Base-by-base conservation (phyloP, 1,140 invertebrate genomes). In the Andrena cerasifolii region DNA sequence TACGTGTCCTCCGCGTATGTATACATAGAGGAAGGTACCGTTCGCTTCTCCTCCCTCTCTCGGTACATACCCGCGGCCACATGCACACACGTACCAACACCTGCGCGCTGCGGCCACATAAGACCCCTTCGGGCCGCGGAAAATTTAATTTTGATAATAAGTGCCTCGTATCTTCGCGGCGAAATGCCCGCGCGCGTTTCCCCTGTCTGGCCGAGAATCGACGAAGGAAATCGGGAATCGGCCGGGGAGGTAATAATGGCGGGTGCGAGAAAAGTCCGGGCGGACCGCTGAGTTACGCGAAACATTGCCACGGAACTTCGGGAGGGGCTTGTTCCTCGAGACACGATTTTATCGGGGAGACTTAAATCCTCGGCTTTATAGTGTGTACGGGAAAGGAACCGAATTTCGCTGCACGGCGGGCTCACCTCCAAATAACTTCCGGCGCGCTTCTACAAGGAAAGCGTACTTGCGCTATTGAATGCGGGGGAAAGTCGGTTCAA, bases 131-230 rank as follows among this genome's bases (percentile, higher is more conserved):
- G 61, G 68, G 2, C 59, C 21, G 49, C 49, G 36, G 40, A 40
- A 68, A 68, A 76, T 76, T 76, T 68, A 67, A 76, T 76, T 76
- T 76, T 68, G 73, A 68, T 68, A 68, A 68, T 68, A 76, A 68
- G 63, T 49, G 65, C 43, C 73, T 16, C 21, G 51, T 75, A 36
- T 47, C 40, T 47, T 24, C 24, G 47, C 53, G 49, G 2, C 24
- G 51, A 45, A 56, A 31, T 16, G 6, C 43, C 14, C 2, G 0
- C 0, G 51, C 18, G 6, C 0, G 14, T 21, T 12, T 14, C 49
- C 28, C n/a, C n/a, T n/a, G n/a, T 0, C n/a, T 16, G 3, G 3
- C 45, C 18, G 18, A 31, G 3, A 2, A 26, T 58, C 28, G 53
- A n/a, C 21, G 31, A 33, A 21, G 3, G 40, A 28, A 76, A 68